Conservation (phyloP, 2,888 invertebrate genomes). For the Drosophila paracracens region DNA sequence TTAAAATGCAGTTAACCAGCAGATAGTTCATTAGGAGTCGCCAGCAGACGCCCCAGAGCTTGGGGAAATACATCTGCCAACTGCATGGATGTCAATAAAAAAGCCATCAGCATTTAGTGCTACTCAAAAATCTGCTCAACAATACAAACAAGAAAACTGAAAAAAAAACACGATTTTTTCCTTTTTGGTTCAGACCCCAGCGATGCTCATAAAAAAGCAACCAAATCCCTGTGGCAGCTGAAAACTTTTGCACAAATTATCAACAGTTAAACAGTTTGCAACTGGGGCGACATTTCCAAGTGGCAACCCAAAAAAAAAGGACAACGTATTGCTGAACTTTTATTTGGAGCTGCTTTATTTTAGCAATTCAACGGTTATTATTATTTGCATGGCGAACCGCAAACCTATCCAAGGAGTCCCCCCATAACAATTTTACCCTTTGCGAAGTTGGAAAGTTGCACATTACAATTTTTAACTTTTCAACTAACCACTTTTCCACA, state of each 20-base stretch:
- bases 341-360: slow-evolving; percentile 57
- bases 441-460: slow-evolving; percentile 45
- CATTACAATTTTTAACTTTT: slow-evolving; percentile 41
- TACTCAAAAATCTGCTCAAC: slow-evolving; percentile 41
- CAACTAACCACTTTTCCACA: slow-evolving; percentile 23
- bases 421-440: slow-evolving; percentile 58
- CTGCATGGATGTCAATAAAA: slow-evolving; percentile 69
- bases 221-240: slow-evolving; percentile 44
- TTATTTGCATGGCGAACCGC: slow-evolving; percentile 68
- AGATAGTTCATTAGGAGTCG: too few species aligned
- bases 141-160: slow-evolving; percentile 5
- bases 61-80: slow-evolving; percentile 43
- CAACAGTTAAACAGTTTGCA: slow-evolving; percentile 63
- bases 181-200: background rate
- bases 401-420: slow-evolving; percentile 32
- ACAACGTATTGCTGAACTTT: slow-evolving; percentile 59
- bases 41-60: slow-evolving; percentile 19
- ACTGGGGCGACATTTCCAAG: slow-evolving; percentile 65
- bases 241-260: slow-evolving; percentile 72
- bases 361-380: slow-evolving; percentile 66
- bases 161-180: slow-evolving; percentile 10
- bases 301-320: slow-evolving; percentile 39
- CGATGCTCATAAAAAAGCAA: slow-evolving; percentile 8
- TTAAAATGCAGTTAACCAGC: background rate
- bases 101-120: slow-evolving; percentile 62